Percentiles rank a stretch among this genome's conserved stretches.
These are phyloP conservation scores for Acleris holmiana DNA, from an alignment of 2,888 invertebrate species.

Conservation along the genomic window DNA sequence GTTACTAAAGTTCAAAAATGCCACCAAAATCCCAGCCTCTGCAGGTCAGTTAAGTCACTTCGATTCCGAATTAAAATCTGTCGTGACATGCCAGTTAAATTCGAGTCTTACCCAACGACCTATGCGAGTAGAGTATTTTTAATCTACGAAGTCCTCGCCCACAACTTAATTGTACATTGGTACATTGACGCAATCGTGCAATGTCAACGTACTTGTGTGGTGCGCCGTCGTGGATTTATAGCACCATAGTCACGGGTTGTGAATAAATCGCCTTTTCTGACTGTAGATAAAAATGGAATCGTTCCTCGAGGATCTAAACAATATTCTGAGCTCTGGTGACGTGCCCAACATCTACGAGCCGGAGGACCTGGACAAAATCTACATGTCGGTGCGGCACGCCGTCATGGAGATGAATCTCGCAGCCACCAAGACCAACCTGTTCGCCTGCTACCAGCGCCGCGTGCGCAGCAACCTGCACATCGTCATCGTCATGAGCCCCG, in stretches of 20 bases:
- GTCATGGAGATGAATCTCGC: conserved; percentile 90
- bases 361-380: conserved; percentile 92
- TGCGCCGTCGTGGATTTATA: too few species aligned
- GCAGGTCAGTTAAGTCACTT: background rate
- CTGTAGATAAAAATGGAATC: conserved; percentile 92
- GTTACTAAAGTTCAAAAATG: too few species aligned
- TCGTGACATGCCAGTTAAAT: too few species aligned
- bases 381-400: conserved; percentile 88
- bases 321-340: conserved; percentile 94
- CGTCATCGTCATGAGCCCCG: conserved; percentile 90
- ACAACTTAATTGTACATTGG: too few species aligned
- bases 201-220: too few species aligned
- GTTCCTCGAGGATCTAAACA: conserved; percentile 95
- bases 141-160: too few species aligned
- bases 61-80: too few species aligned
- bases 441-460: conserved; percentile 91
- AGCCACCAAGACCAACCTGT: conserved; percentile 93
- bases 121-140: too few species aligned
- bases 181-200: too few species aligned
- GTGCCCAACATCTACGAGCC: conserved; percentile 94
- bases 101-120: too few species aligned
- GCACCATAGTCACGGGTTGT: too few species aligned
- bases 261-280: background rate
- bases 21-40: too few species aligned
- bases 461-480: conserved; percentile 93